Percentiles rank a stretch among this genome's conserved stretches.
These are phyloP conservation scores for Gambusia affinis DNA, from an alignment of 2,113 vertebrate species.

Conservation along the genomic window DNA sequence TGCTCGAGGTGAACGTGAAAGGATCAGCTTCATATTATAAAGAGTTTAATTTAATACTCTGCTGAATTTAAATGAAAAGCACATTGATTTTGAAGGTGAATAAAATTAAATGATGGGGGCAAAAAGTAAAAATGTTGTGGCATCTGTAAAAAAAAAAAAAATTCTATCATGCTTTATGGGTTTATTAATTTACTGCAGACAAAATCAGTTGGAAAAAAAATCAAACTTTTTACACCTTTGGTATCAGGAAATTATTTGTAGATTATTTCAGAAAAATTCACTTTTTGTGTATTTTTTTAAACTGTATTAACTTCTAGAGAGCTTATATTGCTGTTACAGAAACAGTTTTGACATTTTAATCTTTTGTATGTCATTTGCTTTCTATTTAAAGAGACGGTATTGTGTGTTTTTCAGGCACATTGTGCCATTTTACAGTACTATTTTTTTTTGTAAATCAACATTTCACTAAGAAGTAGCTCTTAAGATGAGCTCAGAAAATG, in stretches of 20 bases:
- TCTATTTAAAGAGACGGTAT: no score
- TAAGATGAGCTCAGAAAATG: no score
- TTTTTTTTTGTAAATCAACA: no score
- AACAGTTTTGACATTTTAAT: neutral
- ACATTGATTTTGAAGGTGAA: neutral
- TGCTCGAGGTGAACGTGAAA: neutral
- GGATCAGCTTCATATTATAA: neutral
- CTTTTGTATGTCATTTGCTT: no score
- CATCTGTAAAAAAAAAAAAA: neutral
- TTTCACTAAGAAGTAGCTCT: no score
- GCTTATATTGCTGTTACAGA: neutral
- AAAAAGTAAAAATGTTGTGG: neutral
- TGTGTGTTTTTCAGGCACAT: no score
- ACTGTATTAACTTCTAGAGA: neutral
- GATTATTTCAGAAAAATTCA: neutral
- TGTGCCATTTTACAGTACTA: no score
- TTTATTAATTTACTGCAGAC: neutral
- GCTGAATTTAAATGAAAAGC: neutral
- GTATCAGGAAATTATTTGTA: neutral
- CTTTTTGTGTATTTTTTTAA: no score
- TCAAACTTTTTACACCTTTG: neutral
- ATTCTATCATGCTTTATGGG: neutral
- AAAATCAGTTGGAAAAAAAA: neutral
- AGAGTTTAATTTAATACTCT: neutral
- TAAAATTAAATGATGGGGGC: neutral